Conservation (phyloP, 2,888 invertebrate species). For the Nyleta sp. region DNA sequence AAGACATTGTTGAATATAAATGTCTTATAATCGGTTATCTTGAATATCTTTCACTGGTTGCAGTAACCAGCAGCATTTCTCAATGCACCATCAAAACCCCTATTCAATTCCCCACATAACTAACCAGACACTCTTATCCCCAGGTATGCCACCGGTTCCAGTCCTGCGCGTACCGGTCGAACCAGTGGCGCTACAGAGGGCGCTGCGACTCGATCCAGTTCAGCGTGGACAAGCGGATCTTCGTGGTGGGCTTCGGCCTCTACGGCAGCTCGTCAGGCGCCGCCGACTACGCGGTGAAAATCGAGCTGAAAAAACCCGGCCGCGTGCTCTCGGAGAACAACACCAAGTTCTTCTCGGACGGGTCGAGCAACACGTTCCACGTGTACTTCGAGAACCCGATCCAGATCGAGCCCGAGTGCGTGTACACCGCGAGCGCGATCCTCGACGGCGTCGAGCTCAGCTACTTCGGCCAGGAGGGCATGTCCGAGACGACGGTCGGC, state of each 20-base stretch:
- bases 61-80: too few relatives aligned
- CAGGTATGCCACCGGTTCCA: conserved; percentile 98
- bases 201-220: conserved; percentile 98
- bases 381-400: conserved; percentile 92
- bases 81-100: too few relatives aligned
- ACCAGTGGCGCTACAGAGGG: conserved; percentile 98
- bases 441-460: conserved; percentile 96
- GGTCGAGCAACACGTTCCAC: conserved; percentile 97
- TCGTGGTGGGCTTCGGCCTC: conserved; percentile 97
- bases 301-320: conserved; percentile 95
- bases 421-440: conserved; percentile 97
- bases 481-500: conserved; percentile 96
- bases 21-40: too few relatives aligned
- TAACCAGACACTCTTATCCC: conserved; percentile 63
- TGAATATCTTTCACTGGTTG: too few relatives aligned
- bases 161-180: conserved; percentile 97
- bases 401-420: conserved; percentile 96
- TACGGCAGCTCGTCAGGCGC: conserved; percentile 98
- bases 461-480: conserved; percentile 98
- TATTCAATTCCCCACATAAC: not conserved
- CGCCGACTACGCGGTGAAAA: conserved; percentile 96
- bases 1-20: too few relatives aligned
- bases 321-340: conserved; percentile 94
- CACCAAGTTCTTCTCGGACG: conserved; percentile 97
- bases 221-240: conserved; percentile 97